phyloP scores from a whole-genome alignment of 2,113 vertebrate genomes.

The Rhizomys pruinosus region DNA sequence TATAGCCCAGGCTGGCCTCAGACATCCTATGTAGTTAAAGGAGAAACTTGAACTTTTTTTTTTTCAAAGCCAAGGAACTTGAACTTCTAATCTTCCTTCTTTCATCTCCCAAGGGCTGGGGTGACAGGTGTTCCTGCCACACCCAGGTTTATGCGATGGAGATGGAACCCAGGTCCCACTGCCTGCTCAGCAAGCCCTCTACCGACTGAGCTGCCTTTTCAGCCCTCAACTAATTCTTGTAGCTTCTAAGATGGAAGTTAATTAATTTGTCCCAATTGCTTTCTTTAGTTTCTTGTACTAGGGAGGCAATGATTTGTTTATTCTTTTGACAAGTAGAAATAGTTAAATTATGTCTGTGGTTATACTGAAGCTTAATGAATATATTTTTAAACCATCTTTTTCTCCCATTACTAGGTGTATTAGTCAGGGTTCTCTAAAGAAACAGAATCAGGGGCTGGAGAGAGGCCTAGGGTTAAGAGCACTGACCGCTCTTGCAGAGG shows the following conservation, averaged over 20 bases:
- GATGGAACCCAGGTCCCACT: too few relatives aligned
- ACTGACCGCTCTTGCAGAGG: too few relatives aligned
- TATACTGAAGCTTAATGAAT: not conserved
- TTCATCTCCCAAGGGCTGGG: not conserved
- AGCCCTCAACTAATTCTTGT: not conserved
- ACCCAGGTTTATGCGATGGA: not conserved
- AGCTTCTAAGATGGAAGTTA: not conserved
- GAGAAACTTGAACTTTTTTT: too few relatives aligned
- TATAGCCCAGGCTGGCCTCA: not conserved
- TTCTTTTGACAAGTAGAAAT: not conserved
- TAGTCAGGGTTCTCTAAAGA: too few relatives aligned
- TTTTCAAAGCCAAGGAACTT: too few relatives aligned
- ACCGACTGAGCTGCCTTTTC: not conserved
- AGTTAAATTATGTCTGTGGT: not conserved
- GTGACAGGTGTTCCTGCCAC: not conserved
- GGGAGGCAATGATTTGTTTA: not conserved
- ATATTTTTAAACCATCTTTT: conserved; percentile 14
- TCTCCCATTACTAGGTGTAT: conserved; percentile 29
- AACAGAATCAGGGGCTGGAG: too few relatives aligned
- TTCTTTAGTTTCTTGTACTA: not conserved
- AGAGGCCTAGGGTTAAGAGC: too few relatives aligned
- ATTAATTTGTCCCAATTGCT: not conserved
- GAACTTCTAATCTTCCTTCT: too few relatives aligned
- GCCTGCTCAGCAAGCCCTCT: not conserved
- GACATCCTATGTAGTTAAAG: too few relatives aligned